Percentiles rank a stretch among this genome's conserved stretches.
Evolutionary conservation across 2,113 vertebrate species (phyloP).

Genomic region (Osmerus mordax): DNA sequence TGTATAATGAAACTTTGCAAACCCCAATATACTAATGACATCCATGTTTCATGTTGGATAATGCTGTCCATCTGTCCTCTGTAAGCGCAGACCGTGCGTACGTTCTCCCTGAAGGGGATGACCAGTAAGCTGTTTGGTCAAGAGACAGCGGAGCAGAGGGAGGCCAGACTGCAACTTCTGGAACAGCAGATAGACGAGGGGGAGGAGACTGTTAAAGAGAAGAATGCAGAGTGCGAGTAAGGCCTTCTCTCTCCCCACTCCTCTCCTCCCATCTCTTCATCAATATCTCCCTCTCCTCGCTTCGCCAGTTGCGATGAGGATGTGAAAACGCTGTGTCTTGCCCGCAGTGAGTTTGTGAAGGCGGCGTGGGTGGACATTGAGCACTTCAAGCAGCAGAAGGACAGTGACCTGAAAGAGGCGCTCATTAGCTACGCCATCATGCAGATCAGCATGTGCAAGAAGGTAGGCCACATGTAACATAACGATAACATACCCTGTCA

Average conservation of each 20-base stretch:
- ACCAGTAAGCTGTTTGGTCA: slow-evolving; percentile 92
- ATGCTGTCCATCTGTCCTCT: not conserved
- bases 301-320: too few relatives aligned
- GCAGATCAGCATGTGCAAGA: slow-evolving; percentile 99
- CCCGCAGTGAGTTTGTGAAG: slow-evolving; percentile 85
- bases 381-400: slow-evolving; percentile 93
- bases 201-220: slow-evolving; percentile 79
- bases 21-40: not conserved
- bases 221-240: slow-evolving; percentile 86
- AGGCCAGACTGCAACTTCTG: slow-evolving; percentile 80
- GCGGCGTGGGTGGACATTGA: slow-evolving; percentile 92
- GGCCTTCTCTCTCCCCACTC: slow-evolving; percentile 3
- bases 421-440: slow-evolving; percentile 95
- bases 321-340: not conserved
- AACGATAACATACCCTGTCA: too few relatives aligned
- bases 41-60: not conserved
- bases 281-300: too few relatives aligned
- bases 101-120: slow-evolving; percentile 92
- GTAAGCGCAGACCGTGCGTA: slow-evolving; percentile 78
- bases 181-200: slow-evolving; percentile 87
- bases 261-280: too few relatives aligned
- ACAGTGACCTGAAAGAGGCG: slow-evolving; percentile 88
- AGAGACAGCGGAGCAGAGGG: slow-evolving; percentile 88
- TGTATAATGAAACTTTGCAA: not conserved
- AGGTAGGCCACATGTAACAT: slow-evolving; percentile 69